Evolutionary conservation across 1,140 invertebrate genomes (phyloP).

Genomic region (Trichonephila clavipes): DNA sequence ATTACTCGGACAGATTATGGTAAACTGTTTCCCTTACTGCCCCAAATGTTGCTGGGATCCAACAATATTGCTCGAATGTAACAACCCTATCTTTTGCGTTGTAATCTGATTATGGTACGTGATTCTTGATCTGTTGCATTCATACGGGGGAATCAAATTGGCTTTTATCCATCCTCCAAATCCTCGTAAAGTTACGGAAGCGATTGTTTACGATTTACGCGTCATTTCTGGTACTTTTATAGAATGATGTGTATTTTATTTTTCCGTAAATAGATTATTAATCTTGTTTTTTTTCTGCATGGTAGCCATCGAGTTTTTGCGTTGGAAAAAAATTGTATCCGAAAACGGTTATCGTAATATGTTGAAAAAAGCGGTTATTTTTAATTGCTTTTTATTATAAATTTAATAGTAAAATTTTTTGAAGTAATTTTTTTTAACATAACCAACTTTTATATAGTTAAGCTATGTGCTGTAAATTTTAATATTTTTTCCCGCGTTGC

Average conservation of each 20-base stretch:
- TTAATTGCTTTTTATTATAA: no score
- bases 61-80: not conserved
- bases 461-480: no score
- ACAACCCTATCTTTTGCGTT: not conserved
- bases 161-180: not conserved
- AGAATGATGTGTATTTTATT: not conserved
- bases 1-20: slow-evolving; percentile 11
- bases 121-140: not conserved
- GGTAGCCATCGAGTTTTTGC: not conserved
- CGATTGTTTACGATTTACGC: not conserved
- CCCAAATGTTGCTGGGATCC: not conserved
- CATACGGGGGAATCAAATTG: no score
- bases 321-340: no score
- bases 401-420: no score
- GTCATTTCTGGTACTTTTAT: not conserved
- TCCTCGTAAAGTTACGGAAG: not conserved
- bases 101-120: slow-evolving; percentile 10
- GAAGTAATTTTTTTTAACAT: no score
- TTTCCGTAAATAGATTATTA: not conserved
- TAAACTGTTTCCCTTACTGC: not conserved
- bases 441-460: no score
- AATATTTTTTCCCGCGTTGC: no score
- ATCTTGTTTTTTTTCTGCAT: not conserved
- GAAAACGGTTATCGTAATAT: no score
- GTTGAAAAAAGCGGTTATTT: no score